Base-by-base conservation (phyloP, 2,113 vertebrate genomes). In the Hypomesus transpacificus region DNA sequence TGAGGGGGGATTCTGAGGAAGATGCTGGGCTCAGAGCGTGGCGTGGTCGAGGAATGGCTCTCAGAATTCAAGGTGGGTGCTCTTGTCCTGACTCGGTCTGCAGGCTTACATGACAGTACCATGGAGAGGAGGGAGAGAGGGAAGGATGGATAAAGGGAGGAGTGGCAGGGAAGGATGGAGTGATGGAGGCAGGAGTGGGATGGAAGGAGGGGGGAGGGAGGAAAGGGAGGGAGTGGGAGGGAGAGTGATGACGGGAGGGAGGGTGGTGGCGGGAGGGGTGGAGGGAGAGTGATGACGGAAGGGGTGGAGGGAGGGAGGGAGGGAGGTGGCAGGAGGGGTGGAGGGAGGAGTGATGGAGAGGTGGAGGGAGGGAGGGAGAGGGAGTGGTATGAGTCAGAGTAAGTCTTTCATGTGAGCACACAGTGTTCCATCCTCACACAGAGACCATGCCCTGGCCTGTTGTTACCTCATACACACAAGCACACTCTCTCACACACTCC, bases 21-120 rank as follows among this genome's bases (percentile, higher is more conserved):
- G 91, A 97, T 97, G 95, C 93, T 96, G 93, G 93, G 93, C 86
- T 93, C 95, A 81, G 94, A 98, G 90, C 92, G 94, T 76, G 86
- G 93, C 68, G 94, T 97, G 14, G 96, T 99, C 54, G 96, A 99
- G 93, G 97, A 99, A 94, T 99, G 97, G 97, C 92, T 99, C 80
- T 97, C 94, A 77, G 96, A 99, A 94, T 99, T 97, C 94, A 98
- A 99, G 96, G 97, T 99, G 89, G 92, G 69, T n/a, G 17, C n/a
- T 57, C 58, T 2, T 22, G 4, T 56, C 7, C 22, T 11, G 14
- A 8, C 21, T 34, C 51, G 59, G 34, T 2, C 13, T 20, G 56
- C 14, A 59, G 16, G 14, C 28, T 3, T 73, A 51, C 17, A 71
- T 14, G 61, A n/a, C 46, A 20, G 59, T 71, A 58, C 75, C 66